phyloP scores from a whole-genome alignment of 2,797 vertebrate genomes.

The Galaxias olidus region DNA sequence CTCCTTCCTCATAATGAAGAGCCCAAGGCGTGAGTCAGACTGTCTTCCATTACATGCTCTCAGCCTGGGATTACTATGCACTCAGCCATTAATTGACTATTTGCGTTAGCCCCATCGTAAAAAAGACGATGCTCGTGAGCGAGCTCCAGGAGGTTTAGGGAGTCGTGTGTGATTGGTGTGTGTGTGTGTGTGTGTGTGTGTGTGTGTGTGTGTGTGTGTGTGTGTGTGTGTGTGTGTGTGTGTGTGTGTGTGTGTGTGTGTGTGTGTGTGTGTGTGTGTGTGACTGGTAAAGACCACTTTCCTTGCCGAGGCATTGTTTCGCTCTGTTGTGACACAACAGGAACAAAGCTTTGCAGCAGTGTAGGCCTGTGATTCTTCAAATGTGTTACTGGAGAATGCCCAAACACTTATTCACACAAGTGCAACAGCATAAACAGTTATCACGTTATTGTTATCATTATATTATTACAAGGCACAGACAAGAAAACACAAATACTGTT shows the following conservation, averaged over 20 bases:
- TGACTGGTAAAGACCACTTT: not conserved
- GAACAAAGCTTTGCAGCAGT: not conserved
- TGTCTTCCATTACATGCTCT: not conserved
- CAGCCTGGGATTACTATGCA: not conserved
- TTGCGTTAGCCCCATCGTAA: not conserved
- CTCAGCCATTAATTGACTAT: not conserved
- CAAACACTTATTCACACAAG: too few relatives aligned
- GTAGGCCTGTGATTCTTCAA: not conserved
- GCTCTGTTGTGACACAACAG: not conserved
- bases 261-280: not conserved
- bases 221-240: too few relatives aligned
- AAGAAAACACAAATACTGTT: too few relatives aligned
- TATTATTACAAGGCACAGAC: too few relatives aligned
- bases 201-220: too few relatives aligned
- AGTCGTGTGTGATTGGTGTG: not conserved
- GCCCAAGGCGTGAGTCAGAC: not conserved
- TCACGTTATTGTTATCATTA: too few relatives aligned
- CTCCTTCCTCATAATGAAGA: not conserved
- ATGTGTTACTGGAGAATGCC: not conserved
- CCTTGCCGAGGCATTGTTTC: not conserved
- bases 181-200: not conserved
- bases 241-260: conserved; percentile 3
- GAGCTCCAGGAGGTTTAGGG: not conserved
- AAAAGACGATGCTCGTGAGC: not conserved
- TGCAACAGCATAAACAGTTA: too few relatives aligned